phyloP scores from a whole-genome alignment of 2,797 vertebrate genomes.

The Chelon auratus region DNA sequence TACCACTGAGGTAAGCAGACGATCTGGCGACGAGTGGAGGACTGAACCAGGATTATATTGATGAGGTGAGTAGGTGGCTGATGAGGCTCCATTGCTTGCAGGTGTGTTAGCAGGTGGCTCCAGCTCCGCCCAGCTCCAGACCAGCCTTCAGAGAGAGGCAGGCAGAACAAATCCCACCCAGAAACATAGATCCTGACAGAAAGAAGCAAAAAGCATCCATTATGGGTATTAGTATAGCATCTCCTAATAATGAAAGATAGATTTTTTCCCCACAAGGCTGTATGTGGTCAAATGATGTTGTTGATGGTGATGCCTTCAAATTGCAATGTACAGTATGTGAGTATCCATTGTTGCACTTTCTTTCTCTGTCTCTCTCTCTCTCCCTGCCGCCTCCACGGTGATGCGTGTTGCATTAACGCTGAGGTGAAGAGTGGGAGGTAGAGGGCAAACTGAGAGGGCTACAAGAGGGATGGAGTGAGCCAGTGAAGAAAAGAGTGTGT shows the following conservation, averaged over 20 bases:
- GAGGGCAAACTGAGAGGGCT: constrained; percentile 80
- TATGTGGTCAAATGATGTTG: constrained; percentile 36
- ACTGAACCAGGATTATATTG: no score
- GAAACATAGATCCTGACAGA: no score
- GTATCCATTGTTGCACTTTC: constrained; percentile 60
- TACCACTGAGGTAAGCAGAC: no score
- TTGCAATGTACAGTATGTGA: constrained; percentile 50
- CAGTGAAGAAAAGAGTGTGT: constrained; percentile 67
- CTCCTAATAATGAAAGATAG: constrained; percentile 2
- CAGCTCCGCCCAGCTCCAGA: no score
- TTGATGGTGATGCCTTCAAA: constrained; percentile 48
- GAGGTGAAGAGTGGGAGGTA: constrained; percentile 83
- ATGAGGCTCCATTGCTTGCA: no score
- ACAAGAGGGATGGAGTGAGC: constrained; percentile 73
- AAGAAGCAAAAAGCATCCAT: neutral
- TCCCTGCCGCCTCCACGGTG: constrained; percentile 71
- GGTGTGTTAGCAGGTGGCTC: no score
- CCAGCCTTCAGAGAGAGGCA: no score
- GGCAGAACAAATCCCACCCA: no score
- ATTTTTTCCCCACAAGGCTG: neutral
- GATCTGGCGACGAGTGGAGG: no score
- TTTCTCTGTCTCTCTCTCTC: constrained; percentile 29
- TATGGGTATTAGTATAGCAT: neutral
- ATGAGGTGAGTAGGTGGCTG: no score
- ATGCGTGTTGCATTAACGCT: constrained; percentile 77